Evolutionary conservation across 2,797 vertebrate genomes (phyloP).

Genomic region (Sebastes nivosus): DNA sequence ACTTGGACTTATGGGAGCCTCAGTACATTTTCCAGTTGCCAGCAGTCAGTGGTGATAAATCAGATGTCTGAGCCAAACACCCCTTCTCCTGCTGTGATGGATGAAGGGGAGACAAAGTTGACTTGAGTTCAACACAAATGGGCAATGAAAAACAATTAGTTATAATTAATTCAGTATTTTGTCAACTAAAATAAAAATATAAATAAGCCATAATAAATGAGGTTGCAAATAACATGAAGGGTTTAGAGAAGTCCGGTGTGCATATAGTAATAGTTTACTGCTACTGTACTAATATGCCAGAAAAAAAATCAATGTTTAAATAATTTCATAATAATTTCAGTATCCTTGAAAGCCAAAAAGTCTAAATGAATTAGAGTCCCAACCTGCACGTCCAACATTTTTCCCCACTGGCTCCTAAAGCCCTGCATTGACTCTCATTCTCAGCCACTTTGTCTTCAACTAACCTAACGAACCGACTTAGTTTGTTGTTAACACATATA

Average conservation of each 20-base stretch:
- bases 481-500: too few species aligned
- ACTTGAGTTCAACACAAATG: slow-evolving; percentile 24
- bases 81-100: slow-evolving; percentile 12
- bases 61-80: slow-evolving; percentile 30
- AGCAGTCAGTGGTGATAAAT: slow-evolving; percentile 46
- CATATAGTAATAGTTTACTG: not conserved
- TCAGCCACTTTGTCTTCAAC: too few species aligned
- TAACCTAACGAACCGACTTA: too few species aligned
- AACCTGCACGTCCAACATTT: not conserved
- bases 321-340: slow-evolving; percentile 4
- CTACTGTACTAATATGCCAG: not conserved
- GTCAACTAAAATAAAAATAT: slow-evolving; percentile 8
- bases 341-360: not conserved
- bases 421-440: not conserved
- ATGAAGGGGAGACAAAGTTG: not conserved
- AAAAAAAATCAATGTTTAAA: not conserved
- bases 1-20: slow-evolving; percentile 27
- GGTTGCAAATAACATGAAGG: not conserved
- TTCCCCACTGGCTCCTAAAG: not conserved
- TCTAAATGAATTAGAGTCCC: not conserved
- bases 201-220: not conserved
- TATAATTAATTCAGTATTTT: slow-evolving; percentile 38
- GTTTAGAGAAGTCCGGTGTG: not conserved
- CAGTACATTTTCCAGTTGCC: slow-evolving; percentile 27
- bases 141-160: slow-evolving; percentile 33